Percentiles rank a stretch among this genome's conserved stretches.
These are phyloP conservation scores for Lerista edwardsae DNA, from an alignment of 2,797 vertebrate genomes.

Conservation along the genomic window DNA sequence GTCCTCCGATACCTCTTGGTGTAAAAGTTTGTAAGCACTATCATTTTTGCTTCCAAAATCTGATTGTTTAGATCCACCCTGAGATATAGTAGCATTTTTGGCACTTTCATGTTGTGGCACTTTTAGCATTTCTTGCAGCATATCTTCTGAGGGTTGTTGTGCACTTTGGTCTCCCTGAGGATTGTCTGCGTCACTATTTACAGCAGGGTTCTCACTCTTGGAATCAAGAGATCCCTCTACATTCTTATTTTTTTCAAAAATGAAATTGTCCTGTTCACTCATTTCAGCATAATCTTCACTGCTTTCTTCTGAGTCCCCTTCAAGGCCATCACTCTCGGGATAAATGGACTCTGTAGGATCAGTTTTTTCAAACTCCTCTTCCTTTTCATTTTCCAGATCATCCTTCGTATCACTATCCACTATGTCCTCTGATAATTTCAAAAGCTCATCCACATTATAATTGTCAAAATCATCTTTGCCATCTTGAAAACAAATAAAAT, in stretches of 20 bases:
- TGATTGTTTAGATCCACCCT: slow-evolving; percentile 64
- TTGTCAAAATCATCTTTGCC: slow-evolving; percentile 89
- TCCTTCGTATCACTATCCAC: slow-evolving; percentile 27
- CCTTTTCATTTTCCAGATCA: slow-evolving; percentile 23
- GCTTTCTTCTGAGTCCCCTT: neutral
- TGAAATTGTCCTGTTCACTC: slow-evolving; percentile 27
- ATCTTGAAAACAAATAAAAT: slow-evolving; percentile 94
- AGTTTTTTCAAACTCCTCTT: slow-evolving; percentile 35
- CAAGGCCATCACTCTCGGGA: slow-evolving; percentile 35
- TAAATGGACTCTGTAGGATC: slow-evolving; percentile 18
- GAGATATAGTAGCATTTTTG: slow-evolving; percentile 74
- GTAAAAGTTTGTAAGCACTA: slow-evolving; percentile 71
- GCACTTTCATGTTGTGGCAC: slow-evolving; percentile 76
- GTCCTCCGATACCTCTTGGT: slow-evolving; percentile 76
- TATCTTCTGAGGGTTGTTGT: slow-evolving; percentile 69
- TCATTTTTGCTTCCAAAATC: slow-evolving; percentile 67
- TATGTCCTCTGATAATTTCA: slow-evolving; percentile 71
- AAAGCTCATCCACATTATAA: slow-evolving; percentile 87
- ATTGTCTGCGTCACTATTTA: slow-evolving; percentile 35
- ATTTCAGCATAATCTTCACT: slow-evolving; percentile 7
- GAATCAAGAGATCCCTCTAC: slow-evolving; percentile 28
- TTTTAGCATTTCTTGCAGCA: slow-evolving; percentile 70
- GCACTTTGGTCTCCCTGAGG: slow-evolving; percentile 68
- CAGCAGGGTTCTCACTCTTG: slow-evolving; percentile 14
- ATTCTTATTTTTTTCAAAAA: slow-evolving; percentile 53